Conservation (phyloP, 2,797 vertebrate genomes). For the Sebastes oblongus region DNA sequence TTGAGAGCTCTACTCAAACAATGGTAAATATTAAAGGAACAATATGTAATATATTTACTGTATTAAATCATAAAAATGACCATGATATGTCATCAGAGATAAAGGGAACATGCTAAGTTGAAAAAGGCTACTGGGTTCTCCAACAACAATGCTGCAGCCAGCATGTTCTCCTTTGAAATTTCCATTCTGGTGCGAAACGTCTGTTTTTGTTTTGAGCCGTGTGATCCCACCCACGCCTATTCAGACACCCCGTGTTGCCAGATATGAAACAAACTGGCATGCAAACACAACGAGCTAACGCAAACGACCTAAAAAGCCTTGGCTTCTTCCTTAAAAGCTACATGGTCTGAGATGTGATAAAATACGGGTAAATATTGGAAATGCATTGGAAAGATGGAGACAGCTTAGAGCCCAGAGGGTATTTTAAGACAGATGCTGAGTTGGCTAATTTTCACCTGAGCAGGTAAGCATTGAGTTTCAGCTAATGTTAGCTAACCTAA, state of each 20-base stretch:
- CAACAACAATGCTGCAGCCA: not conserved
- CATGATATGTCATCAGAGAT: not conserved
- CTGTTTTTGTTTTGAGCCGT: not conserved
- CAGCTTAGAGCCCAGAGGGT: not conserved
- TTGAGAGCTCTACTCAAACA: not conserved
- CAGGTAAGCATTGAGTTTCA: not conserved
- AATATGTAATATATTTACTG: not conserved
- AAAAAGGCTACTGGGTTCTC: not conserved
- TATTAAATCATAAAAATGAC: not conserved
- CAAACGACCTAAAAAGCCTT: not conserved
- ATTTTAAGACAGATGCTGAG: not conserved
- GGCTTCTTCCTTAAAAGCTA: not conserved
- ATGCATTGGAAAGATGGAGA: not conserved
- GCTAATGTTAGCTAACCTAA: not conserved
- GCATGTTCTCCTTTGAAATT: not conserved
- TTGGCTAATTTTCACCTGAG: not conserved
- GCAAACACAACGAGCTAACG: not conserved
- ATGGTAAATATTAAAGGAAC: not conserved
- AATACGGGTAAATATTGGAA: not conserved
- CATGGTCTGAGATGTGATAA: not conserved
- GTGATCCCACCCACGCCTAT: not conserved
- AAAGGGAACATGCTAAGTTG: not conserved
- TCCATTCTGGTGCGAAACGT: not conserved
- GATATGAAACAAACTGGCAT: not conserved
- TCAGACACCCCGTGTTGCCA: not conserved